Percentiles rank a stretch among this genome's conserved stretches.
These are phyloP conservation scores for Eupithecia dodoneata DNA, from an alignment of 2,888 invertebrate genomes.

Conservation along the genomic window DNA sequence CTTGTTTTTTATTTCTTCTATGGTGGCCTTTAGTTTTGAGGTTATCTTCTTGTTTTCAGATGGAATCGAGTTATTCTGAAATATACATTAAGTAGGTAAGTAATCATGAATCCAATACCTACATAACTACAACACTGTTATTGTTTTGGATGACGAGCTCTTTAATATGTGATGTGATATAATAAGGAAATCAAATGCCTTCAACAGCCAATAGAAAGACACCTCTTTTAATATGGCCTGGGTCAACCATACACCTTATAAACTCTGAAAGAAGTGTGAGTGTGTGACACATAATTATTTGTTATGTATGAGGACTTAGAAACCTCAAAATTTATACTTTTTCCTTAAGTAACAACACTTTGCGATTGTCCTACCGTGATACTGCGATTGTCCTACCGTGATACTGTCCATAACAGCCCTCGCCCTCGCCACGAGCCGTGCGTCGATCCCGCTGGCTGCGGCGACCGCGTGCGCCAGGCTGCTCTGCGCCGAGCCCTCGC, in stretches of 20 bases:
- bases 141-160: neutral
- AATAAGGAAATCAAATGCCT: neutral
- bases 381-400: slow-evolving; percentile 53
- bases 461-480: slow-evolving; percentile 89
- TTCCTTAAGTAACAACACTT: neutral
- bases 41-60: slow-evolving; percentile 63
- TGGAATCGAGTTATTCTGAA: slow-evolving; percentile 69
- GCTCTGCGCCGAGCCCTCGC: slow-evolving; percentile 82
- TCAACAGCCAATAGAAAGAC: neutral
- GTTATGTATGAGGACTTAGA: neutral
- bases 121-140: too few relatives aligned
- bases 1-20: slow-evolving; percentile 66
- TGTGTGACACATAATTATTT: too few relatives aligned
- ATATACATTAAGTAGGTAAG: slow-evolving; percentile 32
- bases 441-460: slow-evolving; percentile 75
- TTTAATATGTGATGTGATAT: neutral
- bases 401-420: slow-evolving; percentile 68
- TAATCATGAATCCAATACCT: neutral
- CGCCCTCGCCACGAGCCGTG: slow-evolving; percentile 80
- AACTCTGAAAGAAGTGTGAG: too few relatives aligned
- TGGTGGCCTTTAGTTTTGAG: slow-evolving; percentile 61
- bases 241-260: too few relatives aligned
- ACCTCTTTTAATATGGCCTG: neutral
- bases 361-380: slow-evolving; percentile 55
- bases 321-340: neutral